Percentiles rank a stretch among this genome's conserved stretches.
Evolutionary conservation across 2,113 vertebrate genomes (phyloP).

Genomic region (Tyto alba): DNA sequence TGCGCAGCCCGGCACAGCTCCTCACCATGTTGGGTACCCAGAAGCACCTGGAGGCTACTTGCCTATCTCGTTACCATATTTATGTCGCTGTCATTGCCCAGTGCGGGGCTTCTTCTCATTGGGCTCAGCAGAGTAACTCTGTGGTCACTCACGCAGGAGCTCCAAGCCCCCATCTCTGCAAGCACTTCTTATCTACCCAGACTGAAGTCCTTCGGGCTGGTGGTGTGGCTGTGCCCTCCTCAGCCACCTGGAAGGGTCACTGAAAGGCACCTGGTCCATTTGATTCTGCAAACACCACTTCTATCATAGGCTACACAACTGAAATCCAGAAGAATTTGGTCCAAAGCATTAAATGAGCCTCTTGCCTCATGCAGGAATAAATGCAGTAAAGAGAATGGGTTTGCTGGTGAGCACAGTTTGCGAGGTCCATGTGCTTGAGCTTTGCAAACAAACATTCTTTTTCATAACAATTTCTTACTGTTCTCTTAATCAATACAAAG

Average conservation of each 20-base stretch:
- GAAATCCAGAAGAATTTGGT: neutral
- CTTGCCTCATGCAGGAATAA: neutral
- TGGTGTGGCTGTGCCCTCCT: neutral
- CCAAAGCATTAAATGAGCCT: neutral
- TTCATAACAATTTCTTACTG: neutral
- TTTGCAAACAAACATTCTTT: neutral
- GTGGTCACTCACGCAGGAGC: neutral
- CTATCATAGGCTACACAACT: neutral
- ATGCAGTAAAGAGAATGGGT: neutral
- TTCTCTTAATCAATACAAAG: neutral
- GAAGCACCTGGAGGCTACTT: neutral
- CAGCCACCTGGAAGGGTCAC: neutral
- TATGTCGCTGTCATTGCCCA: neutral
- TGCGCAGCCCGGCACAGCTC: neutral
- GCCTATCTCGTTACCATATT: neutral
- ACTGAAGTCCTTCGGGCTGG: accelerated
- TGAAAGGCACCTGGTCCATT: neutral
- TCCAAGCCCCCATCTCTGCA: neutral
- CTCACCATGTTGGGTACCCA: neutral
- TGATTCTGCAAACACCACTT: neutral
- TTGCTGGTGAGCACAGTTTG: neutral
- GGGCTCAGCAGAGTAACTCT: neutral
- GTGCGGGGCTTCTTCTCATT: neutral
- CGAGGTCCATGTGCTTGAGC: neutral
- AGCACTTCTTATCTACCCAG: neutral